Base-by-base conservation (phyloP, 2,113 vertebrate genomes). In the Poeciliopsis retropinna region DNA sequence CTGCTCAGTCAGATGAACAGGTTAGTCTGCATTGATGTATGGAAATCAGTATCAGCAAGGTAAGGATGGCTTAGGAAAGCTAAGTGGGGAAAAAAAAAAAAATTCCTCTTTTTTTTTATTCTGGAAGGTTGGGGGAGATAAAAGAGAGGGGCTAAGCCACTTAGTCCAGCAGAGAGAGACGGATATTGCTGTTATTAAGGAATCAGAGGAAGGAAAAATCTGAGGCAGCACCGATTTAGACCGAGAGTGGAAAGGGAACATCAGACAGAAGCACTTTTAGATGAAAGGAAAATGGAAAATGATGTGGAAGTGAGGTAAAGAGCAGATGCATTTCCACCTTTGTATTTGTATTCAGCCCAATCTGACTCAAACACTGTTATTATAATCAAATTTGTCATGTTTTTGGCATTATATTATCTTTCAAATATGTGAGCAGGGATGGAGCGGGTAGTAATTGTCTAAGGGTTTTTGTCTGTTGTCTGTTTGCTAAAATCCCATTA, bases 141-240 rank as follows among this genome's bases (percentile, higher is more conserved):
- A 83, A 85, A 67, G 51, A 34, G n/a, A 70, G 67, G 66, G 29
- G 72, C 82, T 76, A 79, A 90, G 87, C 80, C 83, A 88, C 86
- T 87, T 87, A 86, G 65, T 47, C 69, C 75, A 81, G 71, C 70
- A 70, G 74, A 89, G 80, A 66, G 78, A 66, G 72, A 74, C 37
- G 37, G 84, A 89, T 83, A 78, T 85, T 75, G 66, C 70, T 7
- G 54, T 83, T 89, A 89, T 87, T 84, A 82, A 85, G 78, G 72
- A 75, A 83, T 78, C 68, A 25, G 72, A 81, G 71, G 62, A 57
- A 61, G 68, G 64, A 70, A 70, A 73, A 88, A 76, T 72, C 39
- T 67, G 54, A 71, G 72, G 41, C 74, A 74, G 63, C 61, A 54
- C 72, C 60, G 63, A 47, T 80, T 47, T 11, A 41, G 75, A 73